A percentile compares a stretch with the other conserved stretches of the same genome.
Evolutionary conservation across 1,140 invertebrate species (phyloP).

Genomic region (Danaus plexippus): DNA sequence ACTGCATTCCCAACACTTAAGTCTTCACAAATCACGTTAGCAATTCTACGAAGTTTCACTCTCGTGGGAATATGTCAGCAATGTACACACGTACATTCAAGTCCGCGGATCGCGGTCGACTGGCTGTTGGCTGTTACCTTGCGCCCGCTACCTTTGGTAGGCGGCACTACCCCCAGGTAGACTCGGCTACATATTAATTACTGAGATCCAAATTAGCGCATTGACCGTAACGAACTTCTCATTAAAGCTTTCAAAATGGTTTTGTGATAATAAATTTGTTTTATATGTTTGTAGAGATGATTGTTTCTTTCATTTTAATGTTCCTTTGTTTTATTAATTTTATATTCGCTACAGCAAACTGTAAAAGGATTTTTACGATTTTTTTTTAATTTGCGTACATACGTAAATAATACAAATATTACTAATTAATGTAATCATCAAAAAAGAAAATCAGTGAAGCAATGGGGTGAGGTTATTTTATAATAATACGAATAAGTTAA

Average conservation of each 20-base stretch:
- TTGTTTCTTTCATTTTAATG: no score
- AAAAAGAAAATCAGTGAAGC: no score
- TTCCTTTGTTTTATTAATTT: no score
- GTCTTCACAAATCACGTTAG: slow-evolving; percentile 8
- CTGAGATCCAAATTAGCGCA: slow-evolving; percentile 60
- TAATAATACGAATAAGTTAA: no score
- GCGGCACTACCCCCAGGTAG: slow-evolving; percentile 43
- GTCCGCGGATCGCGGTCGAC: slow-evolving; percentile 46
- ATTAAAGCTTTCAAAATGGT: slow-evolving; percentile 46
- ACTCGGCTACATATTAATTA: slow-evolving; percentile 57
- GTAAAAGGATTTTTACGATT: no score
- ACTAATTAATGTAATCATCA: no score
- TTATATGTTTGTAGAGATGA: neutral
- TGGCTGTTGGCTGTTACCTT: slow-evolving; percentile 33
- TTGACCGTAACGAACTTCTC: slow-evolving; percentile 52
- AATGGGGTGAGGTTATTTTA: no score
- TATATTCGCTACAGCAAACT: no score
- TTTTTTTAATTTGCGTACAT: no score
- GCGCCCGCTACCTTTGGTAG: slow-evolving; percentile 20
- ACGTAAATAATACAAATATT: no score
- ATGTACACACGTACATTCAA: slow-evolving; percentile 5
- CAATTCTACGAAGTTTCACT: slow-evolving; percentile 12
- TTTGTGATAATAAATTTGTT: slow-evolving; percentile 29
- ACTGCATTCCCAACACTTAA: slow-evolving; percentile 16
- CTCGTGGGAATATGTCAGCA: neutral